Conservation (phyloP, 2,888 invertebrate genomes). For the Oscheius sp. region DNA sequence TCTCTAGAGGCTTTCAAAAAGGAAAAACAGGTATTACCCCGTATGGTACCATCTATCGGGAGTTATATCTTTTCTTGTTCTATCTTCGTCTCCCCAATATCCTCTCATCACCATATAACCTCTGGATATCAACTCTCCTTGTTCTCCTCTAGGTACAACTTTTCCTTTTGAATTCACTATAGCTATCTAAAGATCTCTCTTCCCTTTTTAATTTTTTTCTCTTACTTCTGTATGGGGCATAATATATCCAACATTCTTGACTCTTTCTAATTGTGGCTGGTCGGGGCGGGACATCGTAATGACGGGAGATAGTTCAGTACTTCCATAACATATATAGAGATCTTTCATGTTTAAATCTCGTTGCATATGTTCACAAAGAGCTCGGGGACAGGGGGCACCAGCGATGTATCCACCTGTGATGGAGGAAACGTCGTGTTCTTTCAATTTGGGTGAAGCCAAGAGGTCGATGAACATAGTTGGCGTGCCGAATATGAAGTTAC, state of each 20-base stretch:
- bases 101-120: constrained; percentile 80
- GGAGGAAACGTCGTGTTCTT: constrained; percentile 69
- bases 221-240: constrained; percentile 27
- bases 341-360: constrained; percentile 71
- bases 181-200: constrained; percentile 1
- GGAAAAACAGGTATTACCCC: constrained; percentile 75
- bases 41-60: constrained; percentile 82
- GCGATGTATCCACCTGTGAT: constrained; percentile 77
- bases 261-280: constrained; percentile 16
- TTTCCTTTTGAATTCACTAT: constrained; percentile 72
- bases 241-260: constrained; percentile 29
- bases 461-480: constrained; percentile 74
- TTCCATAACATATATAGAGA: constrained; percentile 39
- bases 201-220: background rate
- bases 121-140: constrained; percentile 82
- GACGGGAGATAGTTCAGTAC: constrained; percentile 30
- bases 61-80: constrained; percentile 78
- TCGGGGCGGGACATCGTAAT: constrained; percentile 20
- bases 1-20: constrained; percentile 61
- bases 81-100: constrained; percentile 84
- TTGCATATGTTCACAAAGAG: constrained; percentile 72
- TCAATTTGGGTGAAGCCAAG: constrained; percentile 69
- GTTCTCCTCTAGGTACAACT: constrained; percentile 78
- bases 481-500: constrained; percentile 73
- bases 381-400: constrained; percentile 79